A percentile compares a stretch with the other conserved stretches of the same genome.
phyloP scores from a whole-genome alignment of 2,797 vertebrate genomes.

The Enoplosus armatus region DNA sequence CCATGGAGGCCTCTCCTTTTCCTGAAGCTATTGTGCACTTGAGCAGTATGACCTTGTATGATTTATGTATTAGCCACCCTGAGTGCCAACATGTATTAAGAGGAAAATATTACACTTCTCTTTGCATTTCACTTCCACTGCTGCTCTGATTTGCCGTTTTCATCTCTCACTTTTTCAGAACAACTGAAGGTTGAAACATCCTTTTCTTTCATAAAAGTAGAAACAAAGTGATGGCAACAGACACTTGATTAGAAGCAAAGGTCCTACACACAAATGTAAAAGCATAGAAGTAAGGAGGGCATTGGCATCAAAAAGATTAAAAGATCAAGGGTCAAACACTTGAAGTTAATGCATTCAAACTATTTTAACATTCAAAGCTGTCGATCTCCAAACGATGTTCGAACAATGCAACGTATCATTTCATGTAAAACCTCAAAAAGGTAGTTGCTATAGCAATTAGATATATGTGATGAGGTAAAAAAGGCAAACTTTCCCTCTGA shows the following conservation, averaged over 20 bases:
- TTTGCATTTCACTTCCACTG: slow-evolving; percentile 34
- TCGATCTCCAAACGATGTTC: not conserved
- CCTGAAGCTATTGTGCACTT: slow-evolving; percentile 64
- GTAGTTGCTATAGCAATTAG: not conserved
- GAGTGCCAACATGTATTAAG: slow-evolving; percentile 55
- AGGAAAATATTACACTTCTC: slow-evolving; percentile 43
- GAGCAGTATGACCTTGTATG: slow-evolving; percentile 66
- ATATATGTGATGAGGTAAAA: not conserved
- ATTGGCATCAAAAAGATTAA: slow-evolving; percentile 15
- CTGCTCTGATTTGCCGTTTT: slow-evolving; percentile 31
- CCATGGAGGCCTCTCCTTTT: slow-evolving; percentile 38
- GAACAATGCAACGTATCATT: not conserved
- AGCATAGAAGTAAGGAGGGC: not conserved
- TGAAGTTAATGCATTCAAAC: slow-evolving; percentile 3
- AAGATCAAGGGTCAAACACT: slow-evolving; percentile 1
- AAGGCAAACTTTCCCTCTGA: not conserved
- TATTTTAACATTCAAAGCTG: slow-evolving; percentile 3
- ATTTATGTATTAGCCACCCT: slow-evolving; percentile 67
- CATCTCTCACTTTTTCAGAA: slow-evolving; percentile 21
- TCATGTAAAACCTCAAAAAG: not conserved
- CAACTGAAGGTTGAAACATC: not conserved
- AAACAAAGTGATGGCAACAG: slow-evolving; percentile 13
- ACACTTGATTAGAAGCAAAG: slow-evolving; percentile 19
- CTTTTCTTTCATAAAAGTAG: slow-evolving; percentile 2
- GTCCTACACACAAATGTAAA: not conserved